Conservation (phyloP, 2,797 vertebrate genomes). For the Astyanax mexicanus region DNA sequence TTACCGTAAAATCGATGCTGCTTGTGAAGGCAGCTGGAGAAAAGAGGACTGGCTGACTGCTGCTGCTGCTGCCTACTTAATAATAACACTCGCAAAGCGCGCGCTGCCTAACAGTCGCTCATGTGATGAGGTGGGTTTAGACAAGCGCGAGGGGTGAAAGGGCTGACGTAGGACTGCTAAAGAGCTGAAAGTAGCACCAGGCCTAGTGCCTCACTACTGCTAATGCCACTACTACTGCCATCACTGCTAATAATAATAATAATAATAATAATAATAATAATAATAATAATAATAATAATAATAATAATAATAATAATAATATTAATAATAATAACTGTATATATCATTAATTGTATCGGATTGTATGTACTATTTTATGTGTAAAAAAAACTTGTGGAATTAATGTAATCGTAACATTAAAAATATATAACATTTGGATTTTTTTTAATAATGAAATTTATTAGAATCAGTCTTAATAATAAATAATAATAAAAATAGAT, state of each 20-base stretch:
- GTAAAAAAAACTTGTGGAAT: too few species aligned
- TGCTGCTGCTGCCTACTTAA: slow-evolving; percentile 43
- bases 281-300: background rate
- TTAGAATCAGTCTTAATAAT: too few species aligned
- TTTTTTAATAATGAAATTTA: too few species aligned
- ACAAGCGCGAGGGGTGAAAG: background rate
- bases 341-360: background rate
- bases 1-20: slow-evolving; percentile 96
- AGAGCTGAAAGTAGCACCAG: background rate
- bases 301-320: background rate
- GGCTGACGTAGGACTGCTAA: background rate
- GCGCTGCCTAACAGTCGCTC: background rate
- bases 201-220: background rate
- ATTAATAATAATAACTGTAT: background rate
- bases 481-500: too few species aligned
- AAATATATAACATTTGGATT: too few species aligned
- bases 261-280: background rate
- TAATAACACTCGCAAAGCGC: slow-evolving; percentile 27
- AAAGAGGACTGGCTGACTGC: slow-evolving; percentile 78
- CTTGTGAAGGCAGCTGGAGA: slow-evolving; percentile 86
- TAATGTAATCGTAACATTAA: too few species aligned
- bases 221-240: background rate
- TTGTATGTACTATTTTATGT: too few species aligned
- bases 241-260: background rate
- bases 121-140: background rate